Evolutionary conservation across 2,888 invertebrate species (phyloP), one percentile per base, ranked within the genome.

Genomic region (Caenorhabditis sp.): DNA sequence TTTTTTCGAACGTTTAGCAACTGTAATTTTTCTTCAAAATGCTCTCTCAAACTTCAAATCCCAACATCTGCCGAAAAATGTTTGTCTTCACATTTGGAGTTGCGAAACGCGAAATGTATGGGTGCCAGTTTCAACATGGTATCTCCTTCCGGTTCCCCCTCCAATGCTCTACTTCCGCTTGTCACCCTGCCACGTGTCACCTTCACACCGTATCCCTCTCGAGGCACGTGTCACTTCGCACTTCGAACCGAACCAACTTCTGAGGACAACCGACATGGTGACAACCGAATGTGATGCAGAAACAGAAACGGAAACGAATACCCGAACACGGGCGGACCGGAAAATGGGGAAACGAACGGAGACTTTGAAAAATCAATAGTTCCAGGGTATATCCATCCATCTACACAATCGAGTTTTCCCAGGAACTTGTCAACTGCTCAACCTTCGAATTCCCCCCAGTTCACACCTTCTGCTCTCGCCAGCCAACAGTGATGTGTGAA

Each of bases 121-220:
- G n/a, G n/a, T n/a, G n/a, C n/a, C n/a, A n/a, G n/a, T n/a, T n/a
- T n/a, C n/a, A n/a, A n/a, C 32, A 4, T 32, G 9, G 5, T 9
- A 32, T 32, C 32, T 32, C 32, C 37, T 32, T 53, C 65, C 51
- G 13, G 51, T 22, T 53, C 28, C 24, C 44, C 20, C 20, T 37
- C 8, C 32, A 9, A 6, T 32, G 4, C 5, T 47, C 28, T 47
- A 62, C 50, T 20, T 28, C 9, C 61, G 37, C 44, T 26, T 47
- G 26, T 61, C 56, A 56, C 56, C 26, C 35, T 20, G 47, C 47
- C 47, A 47, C 47, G 47, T 47, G 47, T 47, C 47, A n/a, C 47
- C 18, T 18, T 20, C 47, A 18, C 18, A 47, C n/a, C 47, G 47
- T 47, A 18, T 47, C 47, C n/a, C n/a, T n/a, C n/a, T n/a, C 40